Evolutionary conservation across 2,888 invertebrate genomes (phyloP).

Genomic region (Dichetophora obliterata): DNA sequence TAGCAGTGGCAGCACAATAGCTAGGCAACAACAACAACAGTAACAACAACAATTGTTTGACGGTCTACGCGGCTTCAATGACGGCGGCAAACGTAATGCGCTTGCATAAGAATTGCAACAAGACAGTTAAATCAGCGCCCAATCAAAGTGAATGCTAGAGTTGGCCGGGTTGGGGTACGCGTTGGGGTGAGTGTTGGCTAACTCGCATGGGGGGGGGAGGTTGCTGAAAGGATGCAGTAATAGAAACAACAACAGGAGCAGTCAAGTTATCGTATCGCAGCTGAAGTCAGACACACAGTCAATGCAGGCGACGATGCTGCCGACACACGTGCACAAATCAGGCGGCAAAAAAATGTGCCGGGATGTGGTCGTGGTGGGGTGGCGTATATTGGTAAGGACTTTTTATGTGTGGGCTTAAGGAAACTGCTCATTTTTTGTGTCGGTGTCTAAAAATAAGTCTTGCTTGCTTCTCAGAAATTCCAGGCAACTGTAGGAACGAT

Average conservation of each 20-base stretch:
- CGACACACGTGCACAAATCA: background rate
- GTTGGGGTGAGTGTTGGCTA: background rate
- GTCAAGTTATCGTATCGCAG: background rate
- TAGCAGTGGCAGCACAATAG: constrained; percentile 28
- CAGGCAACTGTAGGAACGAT: no score
- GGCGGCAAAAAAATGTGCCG: background rate
- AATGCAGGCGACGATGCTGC: background rate
- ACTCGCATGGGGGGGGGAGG: background rate
- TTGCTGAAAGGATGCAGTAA: background rate
- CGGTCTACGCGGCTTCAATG: background rate
- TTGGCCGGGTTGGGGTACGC: no score
- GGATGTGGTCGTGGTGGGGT: no score
- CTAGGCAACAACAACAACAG: constrained; percentile 16
- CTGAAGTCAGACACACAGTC: background rate
- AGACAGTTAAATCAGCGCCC: background rate
- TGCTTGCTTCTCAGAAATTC: no score
- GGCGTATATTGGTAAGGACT: no score
- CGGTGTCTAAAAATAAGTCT: no score
- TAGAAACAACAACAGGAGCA: background rate
- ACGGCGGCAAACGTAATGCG: background rate
- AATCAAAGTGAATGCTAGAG: no score
- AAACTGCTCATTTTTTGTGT: no score
- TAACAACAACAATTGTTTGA: background rate
- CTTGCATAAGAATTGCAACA: constrained; percentile 6
- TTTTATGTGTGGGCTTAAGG: no score